A percentile compares a stretch with the other conserved stretches of the same genome.
Conservation (phyloP, 2,888 invertebrate genomes). For the Allolobophora icterica region DNA sequence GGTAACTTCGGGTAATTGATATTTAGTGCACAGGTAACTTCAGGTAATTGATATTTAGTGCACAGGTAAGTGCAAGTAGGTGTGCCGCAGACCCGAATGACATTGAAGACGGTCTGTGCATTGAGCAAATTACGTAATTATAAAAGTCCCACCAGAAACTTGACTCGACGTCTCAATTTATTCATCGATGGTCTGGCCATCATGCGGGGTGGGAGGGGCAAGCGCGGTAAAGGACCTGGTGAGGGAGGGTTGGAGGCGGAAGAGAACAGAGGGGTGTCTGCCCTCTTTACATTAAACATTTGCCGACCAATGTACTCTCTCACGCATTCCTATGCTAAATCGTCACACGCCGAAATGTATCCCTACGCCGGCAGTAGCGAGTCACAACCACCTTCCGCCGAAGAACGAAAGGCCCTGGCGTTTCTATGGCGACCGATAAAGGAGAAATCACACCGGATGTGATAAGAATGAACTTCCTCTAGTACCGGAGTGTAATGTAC, state of each 20-base stretch:
- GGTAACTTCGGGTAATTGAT: too few species aligned
- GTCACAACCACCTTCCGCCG: slow-evolving; percentile 5
- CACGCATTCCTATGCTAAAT: slow-evolving; percentile 4
- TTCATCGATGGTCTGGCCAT: not conserved
- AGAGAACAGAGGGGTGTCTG: not conserved
- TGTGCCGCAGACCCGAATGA: not conserved
- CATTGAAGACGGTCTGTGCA: not conserved
- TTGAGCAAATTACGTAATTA: not conserved
- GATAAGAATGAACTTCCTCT: not conserved
- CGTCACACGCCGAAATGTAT: slow-evolving; percentile 11
- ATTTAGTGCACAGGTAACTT: too few species aligned
- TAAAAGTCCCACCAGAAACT: not conserved
- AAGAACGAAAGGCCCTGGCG: not conserved
- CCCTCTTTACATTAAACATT: not conserved
- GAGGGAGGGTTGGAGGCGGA: not conserved
- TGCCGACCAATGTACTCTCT: not conserved
- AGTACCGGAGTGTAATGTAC: not conserved
- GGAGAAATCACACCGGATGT: not conserved
- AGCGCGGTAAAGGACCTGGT: not conserved
- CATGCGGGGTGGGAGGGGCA: not conserved
- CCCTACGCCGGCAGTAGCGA: not conserved
- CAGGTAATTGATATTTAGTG: too few species aligned
- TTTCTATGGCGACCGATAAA: not conserved
- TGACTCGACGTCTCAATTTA: not conserved
- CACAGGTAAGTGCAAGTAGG: too few species aligned